Percentiles rank a stretch among this genome's conserved stretches.
Evolutionary conservation across 2,113 vertebrate genomes (phyloP).

Genomic region (Tautogolabrus adspersus): DNA sequence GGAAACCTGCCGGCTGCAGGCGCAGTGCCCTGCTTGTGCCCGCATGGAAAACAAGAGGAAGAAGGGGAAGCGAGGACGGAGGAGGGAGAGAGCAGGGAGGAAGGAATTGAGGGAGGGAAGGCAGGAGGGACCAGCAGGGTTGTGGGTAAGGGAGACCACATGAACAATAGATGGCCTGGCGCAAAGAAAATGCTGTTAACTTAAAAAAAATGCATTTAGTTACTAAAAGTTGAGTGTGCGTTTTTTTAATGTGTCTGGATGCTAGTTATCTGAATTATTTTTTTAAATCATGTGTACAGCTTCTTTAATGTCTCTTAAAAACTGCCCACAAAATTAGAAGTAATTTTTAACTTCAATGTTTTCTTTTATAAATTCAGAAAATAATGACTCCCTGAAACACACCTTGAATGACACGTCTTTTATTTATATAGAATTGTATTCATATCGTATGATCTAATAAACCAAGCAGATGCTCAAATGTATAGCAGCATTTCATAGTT

Average conservation of each 20-base stretch:
- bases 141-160: slow-evolving; percentile 29
- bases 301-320: background rate
- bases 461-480: slow-evolving; percentile 12
- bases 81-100: slow-evolving; percentile 41
- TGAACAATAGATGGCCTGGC: slow-evolving; percentile 45
- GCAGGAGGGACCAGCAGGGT: slow-evolving; percentile 22
- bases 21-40: slow-evolving; percentile 70
- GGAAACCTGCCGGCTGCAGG: slow-evolving; percentile 78
- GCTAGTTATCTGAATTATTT: too few relatives aligned
- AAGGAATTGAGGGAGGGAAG: slow-evolving; percentile 25
- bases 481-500: slow-evolving; percentile 25
- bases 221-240: slow-evolving; percentile 20
- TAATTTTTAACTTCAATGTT: slow-evolving; percentile 3
- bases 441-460: slow-evolving; percentile 3
- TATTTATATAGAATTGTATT: background rate
- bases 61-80: slow-evolving; percentile 65
- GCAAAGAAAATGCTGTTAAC: slow-evolving; percentile 20
- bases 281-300: too few relatives aligned
- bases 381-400: slow-evolving; percentile 4
- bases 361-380: slow-evolving; percentile 14
- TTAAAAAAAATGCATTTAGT: slow-evolving; percentile 14
- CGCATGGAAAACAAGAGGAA: slow-evolving; percentile 81
- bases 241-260: slow-evolving; percentile 1
- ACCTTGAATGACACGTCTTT: slow-evolving; percentile 32
- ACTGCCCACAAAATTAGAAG: background rate